Evolutionary conservation across 2,113 vertebrate species (phyloP), one percentile per base, ranked within the genome.

Genomic region (Ochotona curzoniae): DNA sequence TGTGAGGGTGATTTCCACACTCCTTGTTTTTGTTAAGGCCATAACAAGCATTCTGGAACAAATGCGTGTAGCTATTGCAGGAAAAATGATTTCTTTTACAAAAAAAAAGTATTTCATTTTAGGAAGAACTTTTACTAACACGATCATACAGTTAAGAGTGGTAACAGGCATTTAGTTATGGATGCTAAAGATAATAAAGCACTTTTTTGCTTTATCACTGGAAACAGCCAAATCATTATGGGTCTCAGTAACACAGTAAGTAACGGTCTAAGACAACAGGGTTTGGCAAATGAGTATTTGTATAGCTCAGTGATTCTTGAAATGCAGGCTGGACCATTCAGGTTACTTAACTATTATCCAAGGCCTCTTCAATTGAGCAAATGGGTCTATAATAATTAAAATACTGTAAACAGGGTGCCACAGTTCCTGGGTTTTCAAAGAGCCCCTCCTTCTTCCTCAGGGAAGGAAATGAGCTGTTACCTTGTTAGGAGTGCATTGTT

Each of bases 341-440:
- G 94, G 96, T 44, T 96, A 94, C 94, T 97, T 94, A 95, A 97
- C 64, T 60, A 61, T 94, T 95, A 96, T 83, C 86, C 91, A 91
- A 7, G 32, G 84, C 74, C 81, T 95, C 91, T 94, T 93, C 91
- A 97, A 80, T 93, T 91, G 93, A 95, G 82, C 78, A 93, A 95
- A 95, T 97, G 66, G 8, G 73, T 95, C 96, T 95, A 94, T 95
- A 94, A 96, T 97, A 96, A 97, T 97, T 97, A 97, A 97, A 96
- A 95, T 96, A 97, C 91, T 88, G 84, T 97, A 95, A 96, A 95
- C 71, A 94, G 0, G 3, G 82, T 80, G 90, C 67, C 94, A 96
- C 82, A 75, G 90, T 92, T 49, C 70, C 89, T 89, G 87, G 47
- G 78, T 83, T 90, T 93, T 93, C 89, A 83, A 76, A 93, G 85